Conservation (phyloP, 2,797 vertebrate genomes). For the Urocyon cinereoargenteus region DNA sequence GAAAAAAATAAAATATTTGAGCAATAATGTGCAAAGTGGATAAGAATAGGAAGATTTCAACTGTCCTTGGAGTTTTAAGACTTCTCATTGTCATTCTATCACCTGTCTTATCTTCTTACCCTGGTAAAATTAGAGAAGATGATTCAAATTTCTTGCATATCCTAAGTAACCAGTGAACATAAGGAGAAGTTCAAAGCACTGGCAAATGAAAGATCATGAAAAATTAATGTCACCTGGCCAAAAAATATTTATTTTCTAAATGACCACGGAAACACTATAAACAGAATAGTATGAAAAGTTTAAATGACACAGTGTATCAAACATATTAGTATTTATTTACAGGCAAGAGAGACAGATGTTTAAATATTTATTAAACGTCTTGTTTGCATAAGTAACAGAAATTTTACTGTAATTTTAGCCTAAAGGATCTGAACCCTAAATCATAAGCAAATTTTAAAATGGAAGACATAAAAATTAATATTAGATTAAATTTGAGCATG, state of each 20-base stretch:
- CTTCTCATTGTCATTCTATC: not conserved
- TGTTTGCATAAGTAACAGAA: not conserved
- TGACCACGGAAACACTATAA: not conserved
- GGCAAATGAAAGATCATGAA: not conserved
- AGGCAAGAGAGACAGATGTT: not conserved
- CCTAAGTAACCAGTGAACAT: not conserved
- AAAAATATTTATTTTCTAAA: not conserved
- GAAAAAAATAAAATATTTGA: not conserved
- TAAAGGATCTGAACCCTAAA: not conserved
- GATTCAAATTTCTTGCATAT: not conserved
- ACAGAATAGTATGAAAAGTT: not conserved
- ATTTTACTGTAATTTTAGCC: not conserved
- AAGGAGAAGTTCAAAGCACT: not conserved
- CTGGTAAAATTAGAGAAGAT: not conserved
- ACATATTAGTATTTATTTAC: not conserved
- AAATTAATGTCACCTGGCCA: not conserved
- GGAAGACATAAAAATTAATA: not conserved
- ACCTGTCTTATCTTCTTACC: not conserved
- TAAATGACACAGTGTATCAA: not conserved
- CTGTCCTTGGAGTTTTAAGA: not conserved
- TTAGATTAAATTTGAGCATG: not conserved
- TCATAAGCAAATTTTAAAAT: not conserved
- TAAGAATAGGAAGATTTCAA: not conserved
- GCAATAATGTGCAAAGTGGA: not conserved
- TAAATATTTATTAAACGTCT: not conserved